These are phyloP conservation scores for Trachemys scripta DNA, from an alignment of 2,113 vertebrate species.

Conservation along the genomic window DNA sequence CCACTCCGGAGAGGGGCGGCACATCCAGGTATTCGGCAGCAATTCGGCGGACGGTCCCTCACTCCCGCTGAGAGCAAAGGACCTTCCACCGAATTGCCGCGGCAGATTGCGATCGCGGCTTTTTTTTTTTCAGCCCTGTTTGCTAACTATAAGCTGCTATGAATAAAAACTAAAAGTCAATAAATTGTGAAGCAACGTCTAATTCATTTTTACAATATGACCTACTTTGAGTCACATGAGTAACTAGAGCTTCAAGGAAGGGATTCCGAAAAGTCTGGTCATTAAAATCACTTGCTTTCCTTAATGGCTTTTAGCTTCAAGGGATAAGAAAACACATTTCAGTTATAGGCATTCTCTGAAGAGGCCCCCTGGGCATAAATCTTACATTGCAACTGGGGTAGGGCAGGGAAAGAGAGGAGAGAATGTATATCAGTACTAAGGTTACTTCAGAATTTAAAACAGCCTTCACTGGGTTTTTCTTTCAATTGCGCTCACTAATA, in stretches of 20 bases:
- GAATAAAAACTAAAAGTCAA: conserved; percentile 75
- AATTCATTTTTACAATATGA: conserved; percentile 81
- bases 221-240: conserved; percentile 82
- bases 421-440: conserved; percentile 32
- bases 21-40: too few relatives aligned
- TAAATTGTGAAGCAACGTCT: conserved; percentile 75
- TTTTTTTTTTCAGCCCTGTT: background rate
- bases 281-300: conserved; percentile 73
- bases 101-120: too few relatives aligned
- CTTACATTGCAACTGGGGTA: background rate
- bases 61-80: too few relatives aligned
- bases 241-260: conserved; percentile 71
- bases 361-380: conserved; percentile 50
- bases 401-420: background rate
- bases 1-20: too few relatives aligned
- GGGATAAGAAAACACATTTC: conserved; percentile 72
- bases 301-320: conserved; percentile 73
- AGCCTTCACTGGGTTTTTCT: background rate
- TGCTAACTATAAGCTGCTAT: conserved; percentile 43
- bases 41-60: too few relatives aligned
- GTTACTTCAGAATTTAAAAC: background rate
- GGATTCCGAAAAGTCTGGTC: conserved; percentile 76
- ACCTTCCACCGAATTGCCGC: too few relatives aligned
- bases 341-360: conserved; percentile 50
- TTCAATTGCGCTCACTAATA: conserved; percentile 8